Base-by-base conservation (phyloP, 2,797 vertebrate genomes). In the Brachyalestes nurse region DNA sequence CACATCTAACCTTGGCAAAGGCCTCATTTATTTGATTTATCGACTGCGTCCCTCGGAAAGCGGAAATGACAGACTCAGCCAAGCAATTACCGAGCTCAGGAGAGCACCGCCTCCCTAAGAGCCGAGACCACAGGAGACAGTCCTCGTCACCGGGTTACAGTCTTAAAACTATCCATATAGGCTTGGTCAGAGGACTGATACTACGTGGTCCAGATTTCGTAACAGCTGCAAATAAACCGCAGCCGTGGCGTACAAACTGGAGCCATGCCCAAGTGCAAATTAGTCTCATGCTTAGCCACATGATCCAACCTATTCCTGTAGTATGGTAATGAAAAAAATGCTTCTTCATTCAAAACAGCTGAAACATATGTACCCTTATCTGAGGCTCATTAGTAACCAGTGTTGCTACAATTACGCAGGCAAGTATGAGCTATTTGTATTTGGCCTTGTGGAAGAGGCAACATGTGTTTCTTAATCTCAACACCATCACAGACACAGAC, bases 11-110 rank as follows among this genome's bases (percentile, higher is more conserved):
- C 83, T 77, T 57, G 40, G 75, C 82, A 80, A 75, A 80, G 72
- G 82, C 82, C 85, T 88, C 87, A 88, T 88, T 88, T 88, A 86
- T 88, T 88, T 88, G 87, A 88, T 88, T 86, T 88, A 88, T 86
- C 70, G 84, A 88, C 87, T 81, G 75, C 62, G 81, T 83, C 60
- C 51, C 78, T 76, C 65, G 21, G 83, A 85, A 86, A 85, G 72
- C 69, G 84, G 81, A 88, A 88, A 88, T 85, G 83, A 88, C 85
- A 86, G 84, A 80, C 80, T 81, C 77, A 79, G 83, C 82, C 77
- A 82, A 85, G 83, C 85, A 88, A 86, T 88, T 88, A 88, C 83
- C 75, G 81, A 72, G 70, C 45, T 16, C 77, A 78, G 78, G 53
- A 84, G 75, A 77, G 51, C 14, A 58, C 73, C 45, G 38, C 80